A percentile compares a stretch with the other conserved stretches of the same genome.
phyloP scores from a whole-genome alignment of 2,113 vertebrate genomes.

The Chloropsis cyanopogon region DNA sequence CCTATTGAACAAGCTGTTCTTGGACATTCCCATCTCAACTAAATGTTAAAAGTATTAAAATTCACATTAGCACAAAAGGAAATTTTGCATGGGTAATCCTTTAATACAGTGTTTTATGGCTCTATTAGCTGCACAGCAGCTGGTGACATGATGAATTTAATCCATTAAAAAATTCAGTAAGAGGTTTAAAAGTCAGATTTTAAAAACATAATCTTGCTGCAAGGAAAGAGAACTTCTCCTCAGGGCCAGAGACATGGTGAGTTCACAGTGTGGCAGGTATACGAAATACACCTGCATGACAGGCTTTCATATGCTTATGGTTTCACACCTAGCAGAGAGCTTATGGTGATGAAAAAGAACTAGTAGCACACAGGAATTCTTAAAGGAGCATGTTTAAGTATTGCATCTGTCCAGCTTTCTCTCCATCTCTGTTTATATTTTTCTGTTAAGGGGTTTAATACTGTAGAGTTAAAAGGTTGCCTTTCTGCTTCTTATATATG shows the following conservation, averaged over 20 bases:
- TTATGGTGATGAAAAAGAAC: background rate
- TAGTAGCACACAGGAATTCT: background rate
- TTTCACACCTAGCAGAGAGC: conserved; percentile 9
- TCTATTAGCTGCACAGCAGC: conserved; percentile 87
- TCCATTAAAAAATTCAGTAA: conserved; percentile 87
- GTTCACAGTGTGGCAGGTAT: conserved; percentile 75
- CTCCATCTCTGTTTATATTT: background rate
- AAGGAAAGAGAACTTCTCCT: conserved; percentile 78
- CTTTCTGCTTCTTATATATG: background rate
- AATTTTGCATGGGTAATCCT: conserved; percentile 89
- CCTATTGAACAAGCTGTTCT: conserved; percentile 87
- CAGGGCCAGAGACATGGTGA: conserved; percentile 70
- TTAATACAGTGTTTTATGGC: conserved; percentile 89
- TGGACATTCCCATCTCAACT: conserved; percentile 86
- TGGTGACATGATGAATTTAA: conserved; percentile 89
- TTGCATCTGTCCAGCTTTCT: background rate
- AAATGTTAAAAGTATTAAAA: conserved; percentile 92
- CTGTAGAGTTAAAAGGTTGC: background rate
- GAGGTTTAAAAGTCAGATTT: conserved; percentile 89
- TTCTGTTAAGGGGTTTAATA: background rate
- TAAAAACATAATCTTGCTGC: conserved; percentile 85
- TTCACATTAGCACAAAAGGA: conserved; percentile 85
- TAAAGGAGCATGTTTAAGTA: background rate
- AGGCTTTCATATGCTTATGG: conserved; percentile 7
- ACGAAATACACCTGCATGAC: conserved; percentile 60